Conservation (phyloP, 2,888 invertebrate species). For the Branchinecta sandiegonensis region DNA sequence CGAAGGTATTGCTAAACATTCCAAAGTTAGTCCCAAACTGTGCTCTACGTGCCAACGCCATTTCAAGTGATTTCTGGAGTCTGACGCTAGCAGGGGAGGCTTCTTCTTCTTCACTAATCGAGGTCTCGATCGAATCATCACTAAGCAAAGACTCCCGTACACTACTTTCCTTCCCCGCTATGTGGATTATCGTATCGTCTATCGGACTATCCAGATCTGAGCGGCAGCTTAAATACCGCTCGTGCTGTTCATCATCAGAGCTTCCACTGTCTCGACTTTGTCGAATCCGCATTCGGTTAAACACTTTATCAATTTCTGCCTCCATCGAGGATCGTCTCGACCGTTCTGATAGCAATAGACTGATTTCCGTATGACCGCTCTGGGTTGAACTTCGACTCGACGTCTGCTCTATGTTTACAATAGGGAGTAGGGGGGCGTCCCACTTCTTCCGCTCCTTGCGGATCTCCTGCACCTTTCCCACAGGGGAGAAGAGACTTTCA, state of each 20-base stretch:
- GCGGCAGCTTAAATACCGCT: no score
- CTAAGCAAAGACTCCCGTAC: no score
- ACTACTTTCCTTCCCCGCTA: no score
- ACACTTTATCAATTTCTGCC: conserved; percentile 6
- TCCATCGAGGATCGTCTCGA: background rate
- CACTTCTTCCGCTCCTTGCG: background rate
- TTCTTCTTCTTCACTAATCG: no score
- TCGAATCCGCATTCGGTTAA: background rate
- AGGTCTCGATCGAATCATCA: no score
- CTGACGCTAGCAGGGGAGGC: no score
- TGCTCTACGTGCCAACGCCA: background rate
- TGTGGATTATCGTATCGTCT: no score
- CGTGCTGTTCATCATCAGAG: no score
- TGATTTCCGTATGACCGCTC: background rate
- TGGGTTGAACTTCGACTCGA: background rate
- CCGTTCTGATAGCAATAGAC: background rate
- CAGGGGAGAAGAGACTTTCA: conserved; percentile 1
- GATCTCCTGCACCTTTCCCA: background rate
- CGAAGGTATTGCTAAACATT: no score
- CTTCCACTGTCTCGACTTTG: no score
- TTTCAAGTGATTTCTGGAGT: background rate
- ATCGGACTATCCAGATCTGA: no score
- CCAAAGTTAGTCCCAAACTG: background rate
- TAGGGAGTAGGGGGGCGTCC: background rate
- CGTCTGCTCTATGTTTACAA: background rate